A percentile compares a stretch with the other conserved stretches of the same genome.
phyloP scores from a whole-genome alignment of 2,888 invertebrate genomes.

The Eilema griseolum region DNA sequence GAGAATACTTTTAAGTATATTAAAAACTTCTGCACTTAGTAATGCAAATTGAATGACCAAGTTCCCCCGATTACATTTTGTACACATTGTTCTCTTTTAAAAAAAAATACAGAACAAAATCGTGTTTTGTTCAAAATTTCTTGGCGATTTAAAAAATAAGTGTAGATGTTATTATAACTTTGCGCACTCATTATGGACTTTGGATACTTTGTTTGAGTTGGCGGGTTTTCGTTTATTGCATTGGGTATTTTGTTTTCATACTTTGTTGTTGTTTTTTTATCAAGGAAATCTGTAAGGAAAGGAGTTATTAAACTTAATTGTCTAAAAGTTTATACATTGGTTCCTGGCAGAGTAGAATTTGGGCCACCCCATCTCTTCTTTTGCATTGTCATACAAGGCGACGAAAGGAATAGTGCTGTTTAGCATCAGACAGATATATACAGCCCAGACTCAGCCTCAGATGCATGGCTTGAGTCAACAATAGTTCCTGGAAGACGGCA shows the following conservation, averaged over 20 bases:
- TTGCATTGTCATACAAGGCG: too few relatives aligned
- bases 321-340: not conserved
- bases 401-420: too few relatives aligned
- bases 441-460: too few relatives aligned
- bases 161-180: conserved; percentile 32
- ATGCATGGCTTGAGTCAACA: too few relatives aligned
- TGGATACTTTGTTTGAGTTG: conserved; percentile 18
- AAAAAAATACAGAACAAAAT: conserved; percentile 15
- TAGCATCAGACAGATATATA: too few relatives aligned
- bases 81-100: conserved; percentile 16
- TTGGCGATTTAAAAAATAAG: conserved; percentile 30
- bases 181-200: conserved; percentile 11
- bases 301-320: not conserved
- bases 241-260: not conserved
- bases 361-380: too few relatives aligned
- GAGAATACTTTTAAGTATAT: conserved; percentile 2
- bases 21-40: conserved; percentile 31
- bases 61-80: conserved; percentile 28
- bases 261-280: not conserved
- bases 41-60: conserved; percentile 36
- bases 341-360: too few relatives aligned
- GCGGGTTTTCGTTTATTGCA: not conserved
- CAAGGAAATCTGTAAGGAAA: too few relatives aligned
- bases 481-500: too few relatives aligned
- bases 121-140: conserved; percentile 17